A percentile compares a stretch with the other conserved stretches of the same genome.
phyloP scores from a whole-genome alignment of 2,888 invertebrate species.

The Melanostoma scalare region DNA sequence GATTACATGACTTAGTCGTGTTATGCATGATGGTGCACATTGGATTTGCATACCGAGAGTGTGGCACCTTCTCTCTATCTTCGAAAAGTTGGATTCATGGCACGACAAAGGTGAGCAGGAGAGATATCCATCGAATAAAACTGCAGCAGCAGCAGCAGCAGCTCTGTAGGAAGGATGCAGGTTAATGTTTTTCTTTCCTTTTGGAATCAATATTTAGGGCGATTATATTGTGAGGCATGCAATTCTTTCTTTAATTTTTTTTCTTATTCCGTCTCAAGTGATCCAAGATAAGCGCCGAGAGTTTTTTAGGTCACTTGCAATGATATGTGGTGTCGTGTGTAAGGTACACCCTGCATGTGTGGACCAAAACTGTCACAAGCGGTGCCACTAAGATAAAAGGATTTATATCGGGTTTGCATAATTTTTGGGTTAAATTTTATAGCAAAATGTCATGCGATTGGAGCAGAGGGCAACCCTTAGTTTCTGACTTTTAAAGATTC shows the following conservation, averaged over 20 bases:
- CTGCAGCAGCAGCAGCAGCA: slow-evolving; percentile 22
- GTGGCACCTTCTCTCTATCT: slow-evolving; percentile 43
- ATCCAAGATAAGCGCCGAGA: slow-evolving; percentile 58
- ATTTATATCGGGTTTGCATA: slow-evolving; percentile 19
- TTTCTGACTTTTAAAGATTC: neutral
- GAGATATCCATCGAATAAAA: slow-evolving; percentile 44
- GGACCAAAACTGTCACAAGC: slow-evolving; percentile 40
- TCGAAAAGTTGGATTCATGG: slow-evolving; percentile 44
- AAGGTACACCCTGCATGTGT: slow-evolving; percentile 16
- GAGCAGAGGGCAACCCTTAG: no score
- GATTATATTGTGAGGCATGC: slow-evolving; percentile 41
- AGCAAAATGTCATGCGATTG: neutral
- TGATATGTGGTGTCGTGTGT: slow-evolving; percentile 22
- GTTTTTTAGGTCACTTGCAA: slow-evolving; percentile 56
- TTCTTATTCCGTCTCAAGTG: slow-evolving; percentile 26
- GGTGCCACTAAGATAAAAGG: slow-evolving; percentile 45
- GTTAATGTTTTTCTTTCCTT: slow-evolving; percentile 14
- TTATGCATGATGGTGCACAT: slow-evolving; percentile 51
- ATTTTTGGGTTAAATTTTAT: slow-evolving; percentile 21
- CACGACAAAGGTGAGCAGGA: slow-evolving; percentile 50
- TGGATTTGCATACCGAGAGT: slow-evolving; percentile 32
- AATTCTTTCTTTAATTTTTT: slow-evolving; percentile 24
- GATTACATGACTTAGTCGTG: slow-evolving; percentile 67
- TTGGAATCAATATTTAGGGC: slow-evolving; percentile 42
- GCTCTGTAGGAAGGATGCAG: slow-evolving; percentile 39